These are phyloP conservation scores for Hecatera dysodea DNA, from an alignment of 2,888 invertebrate genomes.

Conservation along the genomic window DNA sequence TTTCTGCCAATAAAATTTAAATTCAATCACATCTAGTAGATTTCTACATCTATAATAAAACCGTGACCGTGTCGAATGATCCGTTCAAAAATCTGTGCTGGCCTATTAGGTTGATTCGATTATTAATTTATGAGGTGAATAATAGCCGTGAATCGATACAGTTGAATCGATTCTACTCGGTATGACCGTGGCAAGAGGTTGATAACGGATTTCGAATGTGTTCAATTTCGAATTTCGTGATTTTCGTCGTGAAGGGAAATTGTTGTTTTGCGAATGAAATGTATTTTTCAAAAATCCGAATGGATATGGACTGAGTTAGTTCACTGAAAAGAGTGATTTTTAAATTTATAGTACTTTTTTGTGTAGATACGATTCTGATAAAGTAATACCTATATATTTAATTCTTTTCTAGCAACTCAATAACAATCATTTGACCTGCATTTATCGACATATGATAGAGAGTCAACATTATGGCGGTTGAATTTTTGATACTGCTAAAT, in stretches of 20 bases:
- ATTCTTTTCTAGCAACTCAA: too few species aligned
- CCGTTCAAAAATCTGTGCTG: slow-evolving; percentile 86
- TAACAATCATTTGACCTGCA: too few species aligned
- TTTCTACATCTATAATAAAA: slow-evolving; percentile 70
- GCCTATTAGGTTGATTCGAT: slow-evolving; percentile 89
- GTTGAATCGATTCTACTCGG: slow-evolving; percentile 73
- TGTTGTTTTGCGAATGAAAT: slow-evolving; percentile 2
- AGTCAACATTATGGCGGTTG: too few species aligned
- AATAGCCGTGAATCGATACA: slow-evolving; percentile 85
- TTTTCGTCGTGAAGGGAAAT: slow-evolving; percentile 22
- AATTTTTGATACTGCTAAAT: too few species aligned
- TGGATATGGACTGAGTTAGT: too few species aligned
- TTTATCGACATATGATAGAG: too few species aligned
- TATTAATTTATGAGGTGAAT: slow-evolving; percentile 89
- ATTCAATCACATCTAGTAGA: slow-evolving; percentile 70
- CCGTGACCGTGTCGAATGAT: slow-evolving; percentile 80
- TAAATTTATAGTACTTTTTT: too few species aligned
- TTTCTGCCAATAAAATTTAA: slow-evolving; percentile 53
- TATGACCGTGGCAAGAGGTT: slow-evolving; percentile 77
- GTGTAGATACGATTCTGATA: too few species aligned
- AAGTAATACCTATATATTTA: too few species aligned
- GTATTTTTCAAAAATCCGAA: too few species aligned
- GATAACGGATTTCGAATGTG: slow-evolving; percentile 78
- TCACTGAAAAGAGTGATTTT: too few species aligned
- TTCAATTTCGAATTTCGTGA: slow-evolving; percentile 54